Conservation (phyloP, 2,113 vertebrate genomes). For the Probosciger aterrimus region DNA sequence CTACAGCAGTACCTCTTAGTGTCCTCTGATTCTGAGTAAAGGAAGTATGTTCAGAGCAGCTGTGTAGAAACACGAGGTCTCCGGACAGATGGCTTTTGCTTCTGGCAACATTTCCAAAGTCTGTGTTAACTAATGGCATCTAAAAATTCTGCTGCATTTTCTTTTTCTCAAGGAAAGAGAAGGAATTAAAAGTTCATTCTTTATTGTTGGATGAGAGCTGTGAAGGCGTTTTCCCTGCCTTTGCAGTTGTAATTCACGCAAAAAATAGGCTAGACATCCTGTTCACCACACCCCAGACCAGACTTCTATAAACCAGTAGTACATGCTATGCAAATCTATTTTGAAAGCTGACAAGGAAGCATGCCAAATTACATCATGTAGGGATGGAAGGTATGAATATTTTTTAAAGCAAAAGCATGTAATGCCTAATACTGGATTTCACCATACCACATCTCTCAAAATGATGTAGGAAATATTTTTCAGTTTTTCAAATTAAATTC, state of each 20-base stretch:
- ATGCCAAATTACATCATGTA: neutral
- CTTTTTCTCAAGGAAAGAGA: neutral
- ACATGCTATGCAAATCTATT: neutral
- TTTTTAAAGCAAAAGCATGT: neutral
- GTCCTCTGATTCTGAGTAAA: neutral
- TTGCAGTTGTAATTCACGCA: neutral
- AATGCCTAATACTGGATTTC: neutral
- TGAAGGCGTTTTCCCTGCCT: neutral
- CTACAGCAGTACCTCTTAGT: neutral
- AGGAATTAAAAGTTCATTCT: neutral
- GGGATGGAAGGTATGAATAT: neutral
- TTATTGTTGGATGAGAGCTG: neutral
- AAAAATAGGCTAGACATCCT: neutral
- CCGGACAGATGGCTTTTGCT: neutral
- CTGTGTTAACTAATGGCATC: neutral
- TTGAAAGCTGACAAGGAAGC: neutral
- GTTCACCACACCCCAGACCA: neutral
- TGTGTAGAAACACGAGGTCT: neutral
- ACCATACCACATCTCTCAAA: neutral
- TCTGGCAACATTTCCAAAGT: neutral
- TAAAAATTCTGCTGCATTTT: neutral
- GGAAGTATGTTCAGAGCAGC: neutral
- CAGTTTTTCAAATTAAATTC: neutral
- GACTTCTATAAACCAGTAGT: neutral
- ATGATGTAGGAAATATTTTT: neutral